Percentiles rank a stretch among this genome's conserved stretches.
phyloP scores from a whole-genome alignment of 2,797 vertebrate species.

The Rhabdophis nuchalis region DNA sequence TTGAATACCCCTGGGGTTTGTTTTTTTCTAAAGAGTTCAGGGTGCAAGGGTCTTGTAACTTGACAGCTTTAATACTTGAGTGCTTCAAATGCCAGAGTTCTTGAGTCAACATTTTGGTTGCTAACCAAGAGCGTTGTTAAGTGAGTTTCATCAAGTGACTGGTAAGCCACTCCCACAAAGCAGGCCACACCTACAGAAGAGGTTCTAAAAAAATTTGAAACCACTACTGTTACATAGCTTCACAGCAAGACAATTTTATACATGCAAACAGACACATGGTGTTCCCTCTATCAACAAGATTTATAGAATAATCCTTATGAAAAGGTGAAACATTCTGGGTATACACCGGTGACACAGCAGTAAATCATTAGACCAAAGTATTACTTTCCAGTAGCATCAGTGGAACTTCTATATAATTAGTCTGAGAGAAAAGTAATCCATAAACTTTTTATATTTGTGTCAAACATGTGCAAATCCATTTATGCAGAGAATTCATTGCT shows the following conservation, averaged over 20 bases:
- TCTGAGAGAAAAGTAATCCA: not conserved
- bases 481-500: not conserved
- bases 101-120: too few relatives aligned
- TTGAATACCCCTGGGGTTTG: too few relatives aligned
- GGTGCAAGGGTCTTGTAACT: too few relatives aligned
- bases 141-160: too few relatives aligned
- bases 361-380: not conserved
- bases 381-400: not conserved
- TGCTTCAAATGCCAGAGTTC: too few relatives aligned
- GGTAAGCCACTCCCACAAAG: too few relatives aligned
- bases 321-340: not conserved
- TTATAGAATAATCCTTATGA: not conserved
- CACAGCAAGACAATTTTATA: not conserved
- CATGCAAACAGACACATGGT: not conserved
- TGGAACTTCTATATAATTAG: not conserved
- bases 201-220: too few relatives aligned
- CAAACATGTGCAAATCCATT: not conserved
- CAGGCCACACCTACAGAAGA: too few relatives aligned
- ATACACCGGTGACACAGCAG: not conserved
- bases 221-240: not conserved
- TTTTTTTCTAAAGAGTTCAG: too few relatives aligned
- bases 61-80: too few relatives aligned
- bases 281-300: not conserved
- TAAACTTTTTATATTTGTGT: not conserved
- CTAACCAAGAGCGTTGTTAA: too few relatives aligned